phyloP scores from a whole-genome alignment of 2,797 vertebrate genomes.

The Bufotes viridis region DNA sequence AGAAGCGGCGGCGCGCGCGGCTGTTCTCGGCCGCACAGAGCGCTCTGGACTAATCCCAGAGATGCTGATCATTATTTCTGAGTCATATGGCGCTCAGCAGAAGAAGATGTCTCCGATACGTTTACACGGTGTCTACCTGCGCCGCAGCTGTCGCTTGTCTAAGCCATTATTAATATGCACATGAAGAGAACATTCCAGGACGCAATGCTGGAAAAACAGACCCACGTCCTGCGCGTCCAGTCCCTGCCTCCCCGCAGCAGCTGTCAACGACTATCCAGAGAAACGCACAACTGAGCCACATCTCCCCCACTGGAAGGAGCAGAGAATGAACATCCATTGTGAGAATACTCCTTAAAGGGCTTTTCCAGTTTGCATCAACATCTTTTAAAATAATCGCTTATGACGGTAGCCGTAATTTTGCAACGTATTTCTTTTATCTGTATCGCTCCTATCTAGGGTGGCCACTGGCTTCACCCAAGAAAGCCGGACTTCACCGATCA shows the following conservation, averaged over 20 bases:
- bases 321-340: too few species aligned
- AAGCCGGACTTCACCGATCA: too few species aligned
- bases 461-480: too few species aligned
- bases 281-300: conserved; percentile 40
- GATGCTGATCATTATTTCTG: conserved; percentile 32
- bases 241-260: conserved; percentile 43
- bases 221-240: conserved; percentile 1
- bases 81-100: conserved; percentile 36
- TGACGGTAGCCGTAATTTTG: too few species aligned
- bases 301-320: too few species aligned
- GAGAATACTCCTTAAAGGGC: too few species aligned
- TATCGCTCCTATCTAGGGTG: too few species aligned
- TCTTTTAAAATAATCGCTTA: too few species aligned
- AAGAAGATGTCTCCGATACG: conserved; percentile 35
- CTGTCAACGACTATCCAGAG: conserved; percentile 21
- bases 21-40: background rate
- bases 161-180: conserved; percentile 42
- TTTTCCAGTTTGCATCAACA: too few species aligned
- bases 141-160: conserved; percentile 50
- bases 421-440: too few species aligned
- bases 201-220: conserved; percentile 39
- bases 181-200: conserved; percentile 33
- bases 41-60: conserved; percentile 14
- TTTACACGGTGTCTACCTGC: conserved; percentile 49
- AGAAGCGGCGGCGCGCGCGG: background rate